These are phyloP conservation scores for Leucophenga varia DNA, from an alignment of 1,140 invertebrate genomes.

Conservation along the genomic window DNA sequence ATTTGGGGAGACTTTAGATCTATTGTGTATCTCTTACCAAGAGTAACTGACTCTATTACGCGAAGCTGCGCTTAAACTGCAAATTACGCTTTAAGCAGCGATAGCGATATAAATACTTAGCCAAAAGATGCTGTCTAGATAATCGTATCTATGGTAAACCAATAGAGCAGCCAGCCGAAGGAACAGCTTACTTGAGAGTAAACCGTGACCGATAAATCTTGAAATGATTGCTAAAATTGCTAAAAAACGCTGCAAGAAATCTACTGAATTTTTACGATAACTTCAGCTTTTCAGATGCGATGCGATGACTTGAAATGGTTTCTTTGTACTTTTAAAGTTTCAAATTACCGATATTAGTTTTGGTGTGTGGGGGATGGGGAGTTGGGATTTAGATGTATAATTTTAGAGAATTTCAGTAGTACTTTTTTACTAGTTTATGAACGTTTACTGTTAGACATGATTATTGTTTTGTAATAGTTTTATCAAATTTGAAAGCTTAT, in stretches of 20 bases:
- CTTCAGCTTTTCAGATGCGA: no score
- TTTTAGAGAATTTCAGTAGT: conserved; percentile 16
- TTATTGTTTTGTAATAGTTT: conserved; percentile 4
- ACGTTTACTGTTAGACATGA: conserved; percentile 26
- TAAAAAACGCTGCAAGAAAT: no score
- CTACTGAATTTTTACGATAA: no score
- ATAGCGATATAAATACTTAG: no score
- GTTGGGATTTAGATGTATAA: conserved; percentile 17
- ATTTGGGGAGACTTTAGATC: no score
- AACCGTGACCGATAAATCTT: conserved; percentile 36
- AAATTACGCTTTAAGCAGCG: conserved; percentile 1
- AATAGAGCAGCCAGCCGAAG: conserved; percentile 7
- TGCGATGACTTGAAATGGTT: conserved; percentile 9
- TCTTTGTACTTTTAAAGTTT: conserved; percentile 1
- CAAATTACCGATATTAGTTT: conserved; percentile 8
- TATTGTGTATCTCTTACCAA: no score
- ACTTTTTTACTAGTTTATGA: neutral
- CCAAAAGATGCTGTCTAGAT: neutral
- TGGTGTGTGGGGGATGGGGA: no score
- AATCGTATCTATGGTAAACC: neutral
- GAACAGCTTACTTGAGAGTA: conserved; percentile 22
- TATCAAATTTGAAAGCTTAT: no score
- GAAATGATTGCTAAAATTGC: conserved; percentile 18
- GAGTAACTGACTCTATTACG: conserved; percentile 6
- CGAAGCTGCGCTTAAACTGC: neutral